phyloP scores from a whole-genome alignment of 2,113 vertebrate genomes.

The Ciconia boyciana region DNA sequence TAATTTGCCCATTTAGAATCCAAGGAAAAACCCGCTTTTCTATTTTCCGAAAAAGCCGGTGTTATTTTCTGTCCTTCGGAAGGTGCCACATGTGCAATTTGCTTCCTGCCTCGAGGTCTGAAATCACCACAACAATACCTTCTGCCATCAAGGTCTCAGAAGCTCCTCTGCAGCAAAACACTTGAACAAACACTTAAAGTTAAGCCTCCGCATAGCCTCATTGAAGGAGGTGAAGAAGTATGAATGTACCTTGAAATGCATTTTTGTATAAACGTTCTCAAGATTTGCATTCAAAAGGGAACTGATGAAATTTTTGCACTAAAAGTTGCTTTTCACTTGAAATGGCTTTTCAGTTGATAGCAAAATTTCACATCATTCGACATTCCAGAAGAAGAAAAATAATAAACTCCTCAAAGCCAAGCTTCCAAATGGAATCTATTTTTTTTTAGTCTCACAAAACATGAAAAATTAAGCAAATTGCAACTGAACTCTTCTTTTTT shows the following conservation, averaged over 20 bases:
- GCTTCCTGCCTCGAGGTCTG: not conserved
- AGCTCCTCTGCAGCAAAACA: not conserved
- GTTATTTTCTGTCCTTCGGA: not conserved
- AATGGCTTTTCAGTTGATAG: not conserved
- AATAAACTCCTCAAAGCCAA: not conserved
- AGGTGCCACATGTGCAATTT: not conserved
- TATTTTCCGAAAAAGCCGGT: not conserved
- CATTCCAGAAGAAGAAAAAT: not conserved
- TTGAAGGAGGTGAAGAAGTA: not conserved
- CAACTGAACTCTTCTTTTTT: not conserved
- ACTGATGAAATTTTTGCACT: not conserved
- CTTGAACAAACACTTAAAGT: not conserved
- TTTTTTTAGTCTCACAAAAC: not conserved
- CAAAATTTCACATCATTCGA: not conserved
- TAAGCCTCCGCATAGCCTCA: not conserved
- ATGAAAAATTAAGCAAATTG: not conserved
- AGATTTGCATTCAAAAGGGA: not conserved
- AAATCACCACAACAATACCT: slow-evolving; percentile 24
- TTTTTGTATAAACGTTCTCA: not conserved
- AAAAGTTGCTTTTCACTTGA: not conserved
- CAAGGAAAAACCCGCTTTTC: not conserved
- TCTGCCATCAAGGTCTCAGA: not conserved
- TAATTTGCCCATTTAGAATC: not conserved
- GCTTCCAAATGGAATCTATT: not conserved
- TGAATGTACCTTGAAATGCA: slow-evolving; percentile 4